phyloP scores from a whole-genome alignment of 2,797 vertebrate species.

The Anomalospiza imberbis region DNA sequence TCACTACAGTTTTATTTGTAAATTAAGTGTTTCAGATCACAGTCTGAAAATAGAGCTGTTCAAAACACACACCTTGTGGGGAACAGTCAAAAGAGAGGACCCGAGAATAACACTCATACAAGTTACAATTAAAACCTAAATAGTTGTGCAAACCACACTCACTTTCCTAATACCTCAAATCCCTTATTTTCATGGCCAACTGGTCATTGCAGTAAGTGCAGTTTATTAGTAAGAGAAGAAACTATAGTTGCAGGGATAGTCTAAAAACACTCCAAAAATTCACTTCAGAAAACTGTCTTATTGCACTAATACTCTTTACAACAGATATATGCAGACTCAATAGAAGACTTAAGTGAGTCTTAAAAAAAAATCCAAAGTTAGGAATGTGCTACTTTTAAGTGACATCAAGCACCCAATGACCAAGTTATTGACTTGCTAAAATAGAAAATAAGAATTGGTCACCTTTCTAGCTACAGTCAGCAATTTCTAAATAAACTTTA shows the following conservation, averaged over 20 bases:
- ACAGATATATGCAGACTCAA: not conserved
- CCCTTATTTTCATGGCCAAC: not conserved
- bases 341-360: not conserved
- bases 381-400: not conserved
- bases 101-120: not conserved
- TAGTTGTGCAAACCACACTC: not conserved
- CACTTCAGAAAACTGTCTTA: not conserved
- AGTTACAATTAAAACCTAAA: not conserved
- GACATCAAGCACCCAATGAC: not conserved
- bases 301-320: not conserved
- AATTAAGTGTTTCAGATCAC: not conserved
- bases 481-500: not conserved
- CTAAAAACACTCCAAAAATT: not conserved
- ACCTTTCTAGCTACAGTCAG: not conserved
- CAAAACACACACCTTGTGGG: not conserved
- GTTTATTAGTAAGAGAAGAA: not conserved
- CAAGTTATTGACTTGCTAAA: not conserved
- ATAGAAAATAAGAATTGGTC: not conserved
- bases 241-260: not conserved
- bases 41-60: constrained; percentile 12
- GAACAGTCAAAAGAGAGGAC: not conserved
- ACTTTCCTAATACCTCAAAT: not conserved
- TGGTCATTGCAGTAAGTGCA: not conserved
- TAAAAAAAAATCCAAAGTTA: not conserved
- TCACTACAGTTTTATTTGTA: not conserved